phyloP scores from a whole-genome alignment of 2,888 invertebrate species.

The Agrotis clavis region DNA sequence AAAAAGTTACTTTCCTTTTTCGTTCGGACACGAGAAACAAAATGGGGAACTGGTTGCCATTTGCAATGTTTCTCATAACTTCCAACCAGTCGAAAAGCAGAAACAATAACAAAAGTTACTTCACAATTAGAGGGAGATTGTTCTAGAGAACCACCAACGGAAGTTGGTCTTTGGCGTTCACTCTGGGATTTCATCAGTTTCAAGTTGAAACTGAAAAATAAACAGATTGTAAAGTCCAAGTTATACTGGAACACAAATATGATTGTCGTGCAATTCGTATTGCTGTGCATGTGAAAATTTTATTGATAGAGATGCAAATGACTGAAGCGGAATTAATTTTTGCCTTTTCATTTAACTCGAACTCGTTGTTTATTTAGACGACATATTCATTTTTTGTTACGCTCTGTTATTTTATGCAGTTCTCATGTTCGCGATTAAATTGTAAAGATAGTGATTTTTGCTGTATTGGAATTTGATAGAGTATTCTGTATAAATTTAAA shows the following conservation, averaged over 20 bases:
- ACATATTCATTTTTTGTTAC: conserved; percentile 16
- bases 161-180: conserved; percentile 64
- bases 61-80: conserved; percentile 68
- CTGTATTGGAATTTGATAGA: background rate
- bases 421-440: conserved; percentile 18
- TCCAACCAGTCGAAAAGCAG: conserved; percentile 66
- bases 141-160: conserved; percentile 65
- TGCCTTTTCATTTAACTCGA: conserved; percentile 31
- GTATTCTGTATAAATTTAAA: background rate
- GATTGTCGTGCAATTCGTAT: conserved; percentile 55
- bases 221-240: conserved; percentile 42
- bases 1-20: conserved; percentile 14
- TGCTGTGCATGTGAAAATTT: conserved; percentile 44
- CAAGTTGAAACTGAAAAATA: conserved; percentile 27
- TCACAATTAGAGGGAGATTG: conserved; percentile 77
- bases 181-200: conserved; percentile 31
- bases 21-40: conserved; percentile 23
- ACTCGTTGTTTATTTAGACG: conserved; percentile 35
- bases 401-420: conserved; percentile 2
- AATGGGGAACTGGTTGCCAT: conserved; percentile 58
- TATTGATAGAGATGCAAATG: conserved; percentile 53
- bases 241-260: conserved; percentile 47
- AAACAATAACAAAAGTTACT: conserved; percentile 81
- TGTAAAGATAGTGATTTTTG: conserved; percentile 2
- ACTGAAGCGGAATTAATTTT: conserved; percentile 50